Conservation (phyloP, 2,797 vertebrate genomes). For the Ambastaia sidthimunki region DNA sequence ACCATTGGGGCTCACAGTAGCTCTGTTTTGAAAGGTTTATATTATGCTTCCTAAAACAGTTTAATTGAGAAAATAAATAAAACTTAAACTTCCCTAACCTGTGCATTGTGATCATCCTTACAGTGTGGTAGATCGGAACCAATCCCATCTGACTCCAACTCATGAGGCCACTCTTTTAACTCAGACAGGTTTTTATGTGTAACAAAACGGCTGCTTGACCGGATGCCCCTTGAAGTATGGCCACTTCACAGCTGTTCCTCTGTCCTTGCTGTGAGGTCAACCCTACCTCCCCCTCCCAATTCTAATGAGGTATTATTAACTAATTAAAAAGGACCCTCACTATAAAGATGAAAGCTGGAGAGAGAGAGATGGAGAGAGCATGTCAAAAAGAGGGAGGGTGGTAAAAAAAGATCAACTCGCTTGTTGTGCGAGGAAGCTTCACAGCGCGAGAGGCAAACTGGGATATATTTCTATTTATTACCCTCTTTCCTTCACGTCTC, state of each 20-base stretch:
- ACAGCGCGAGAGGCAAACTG: conserved; percentile 54
- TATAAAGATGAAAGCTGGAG: conserved; percentile 50
- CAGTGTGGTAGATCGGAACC: no score
- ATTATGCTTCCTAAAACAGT: no score
- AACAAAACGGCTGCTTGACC: background rate
- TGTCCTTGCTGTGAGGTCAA: conserved; percentile 6
- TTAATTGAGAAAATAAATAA: background rate
- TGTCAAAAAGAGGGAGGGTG: conserved; percentile 37
- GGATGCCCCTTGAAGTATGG: background rate
- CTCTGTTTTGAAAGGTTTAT: no score
- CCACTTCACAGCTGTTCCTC: conserved; percentile 24
- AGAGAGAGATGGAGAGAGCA: conserved; percentile 42
- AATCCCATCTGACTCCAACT: no score
- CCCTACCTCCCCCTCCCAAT: background rate
- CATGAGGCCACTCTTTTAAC: background rate
- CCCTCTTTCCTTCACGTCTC: conserved; percentile 39
- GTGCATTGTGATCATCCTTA: background rate
- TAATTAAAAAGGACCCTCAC: conserved; percentile 50
- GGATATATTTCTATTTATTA: conserved; percentile 52
- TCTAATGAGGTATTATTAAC: conserved; percentile 49
- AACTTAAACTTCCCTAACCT: background rate
- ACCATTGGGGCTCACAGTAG: no score
- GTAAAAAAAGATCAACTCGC: conserved; percentile 53
- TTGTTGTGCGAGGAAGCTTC: conserved; percentile 55
- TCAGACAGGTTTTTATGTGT: background rate